Evolutionary conservation across 2,113 vertebrate species (phyloP), one percentile per base, ranked within the genome.

Genomic region (Psephotus haematonotus): DNA sequence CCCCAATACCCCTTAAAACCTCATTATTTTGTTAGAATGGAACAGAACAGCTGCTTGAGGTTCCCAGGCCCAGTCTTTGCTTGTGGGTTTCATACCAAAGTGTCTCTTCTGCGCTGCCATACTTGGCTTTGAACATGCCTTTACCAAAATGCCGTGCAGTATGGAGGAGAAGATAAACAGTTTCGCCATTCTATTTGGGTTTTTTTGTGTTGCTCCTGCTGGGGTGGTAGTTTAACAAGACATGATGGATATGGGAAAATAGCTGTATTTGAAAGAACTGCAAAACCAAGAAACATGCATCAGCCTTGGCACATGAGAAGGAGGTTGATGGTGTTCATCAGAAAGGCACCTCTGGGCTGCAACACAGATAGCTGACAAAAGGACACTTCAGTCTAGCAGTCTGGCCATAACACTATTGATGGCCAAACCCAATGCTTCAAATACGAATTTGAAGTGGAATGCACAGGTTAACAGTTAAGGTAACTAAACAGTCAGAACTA

Each of bases 111-210:
- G 25, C 1, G 0, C 27, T 5, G 7, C 33, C 3, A 0, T 6
- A 2, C 17, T 0, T 1, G 12, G 43, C 46, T 77, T 46, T 6
- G 28, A 70, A 25, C 1, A 0, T 2, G 1, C 9, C 60, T 60
- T 35, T 20, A 4, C n/a, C 22, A 27, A 76, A 81, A 59, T 2
- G 9, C 14, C 20, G 11, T 9, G 33, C 15, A 35, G 57, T 35
- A 50, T 33, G 33, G 17, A 71, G 28, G 29, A 72, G 67, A 65
- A 87, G 86, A 91, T 13, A 69, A 59, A 17, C 20, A 29, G 50
- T 10, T 41, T 84, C 59, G n/a, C 22, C n/a, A 13, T 15, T 80
- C 17, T 28, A 0, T 41, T 76, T 43, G 27, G 5, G 1, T 7
- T 49, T 70, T 69, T 37, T 57, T 10, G 2, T 7, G 19, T 4